Conservation (phyloP, 2,113 vertebrate genomes). For the Scortum barcoo region DNA sequence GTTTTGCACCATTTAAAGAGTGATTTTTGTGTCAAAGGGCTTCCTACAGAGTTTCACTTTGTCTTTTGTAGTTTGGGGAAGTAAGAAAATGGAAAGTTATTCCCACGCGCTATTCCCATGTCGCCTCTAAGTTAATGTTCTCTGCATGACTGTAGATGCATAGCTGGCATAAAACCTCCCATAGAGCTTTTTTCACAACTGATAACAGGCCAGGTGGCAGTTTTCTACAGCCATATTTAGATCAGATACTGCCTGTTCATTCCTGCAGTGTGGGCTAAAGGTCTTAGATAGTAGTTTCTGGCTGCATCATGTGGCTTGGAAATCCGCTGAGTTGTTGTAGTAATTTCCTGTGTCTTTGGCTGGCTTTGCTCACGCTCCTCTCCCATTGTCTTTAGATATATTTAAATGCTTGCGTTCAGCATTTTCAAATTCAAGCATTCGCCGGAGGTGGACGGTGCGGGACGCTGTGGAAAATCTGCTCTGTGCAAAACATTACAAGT, state of each 20-base stretch:
- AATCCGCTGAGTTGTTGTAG: slow-evolving; percentile 47
- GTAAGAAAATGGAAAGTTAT: slow-evolving; percentile 46
- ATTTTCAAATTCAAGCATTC: background rate
- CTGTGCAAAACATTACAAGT: background rate
- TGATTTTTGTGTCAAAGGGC: background rate
- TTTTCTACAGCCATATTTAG: background rate
- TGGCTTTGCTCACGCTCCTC: slow-evolving; percentile 24
- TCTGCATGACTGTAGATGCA: background rate
- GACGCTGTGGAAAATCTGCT: background rate
- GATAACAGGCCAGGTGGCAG: background rate
- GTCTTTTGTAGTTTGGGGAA: slow-evolving; percentile 43
- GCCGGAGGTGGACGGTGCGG: background rate
- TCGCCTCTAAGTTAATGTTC: background rate
- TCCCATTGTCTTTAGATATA: slow-evolving; percentile 15
- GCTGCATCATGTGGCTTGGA: slow-evolving; percentile 48
- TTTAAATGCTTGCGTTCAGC: slow-evolving; percentile 14
- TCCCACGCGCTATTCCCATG: background rate
- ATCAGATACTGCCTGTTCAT: background rate
- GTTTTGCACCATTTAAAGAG: background rate
- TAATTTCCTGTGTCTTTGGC: slow-evolving; percentile 62
- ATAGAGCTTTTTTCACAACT: background rate
- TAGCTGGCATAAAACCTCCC: background rate
- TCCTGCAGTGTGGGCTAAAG: slow-evolving; percentile 8
- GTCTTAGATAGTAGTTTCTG: slow-evolving; percentile 25
- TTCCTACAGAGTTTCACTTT: slow-evolving; percentile 4